A percentile compares a stretch with the other conserved stretches of the same genome.
Conservation (phyloP, 2,113 vertebrate species). For the Procapra przewalskii region DNA sequence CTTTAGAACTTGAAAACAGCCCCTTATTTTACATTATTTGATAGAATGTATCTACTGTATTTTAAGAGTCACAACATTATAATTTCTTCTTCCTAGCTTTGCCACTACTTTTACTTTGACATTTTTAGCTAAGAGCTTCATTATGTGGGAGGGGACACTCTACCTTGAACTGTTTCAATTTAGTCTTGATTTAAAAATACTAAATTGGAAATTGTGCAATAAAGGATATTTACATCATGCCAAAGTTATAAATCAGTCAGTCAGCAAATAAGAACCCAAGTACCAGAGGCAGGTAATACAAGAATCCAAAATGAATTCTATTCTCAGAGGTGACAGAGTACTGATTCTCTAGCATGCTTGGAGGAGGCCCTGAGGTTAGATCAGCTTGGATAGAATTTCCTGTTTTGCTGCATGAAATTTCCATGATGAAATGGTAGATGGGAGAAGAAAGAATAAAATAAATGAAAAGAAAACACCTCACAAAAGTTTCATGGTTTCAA, state of each 20-base stretch:
- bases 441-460: neutral
- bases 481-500: neutral
- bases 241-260: slow-evolving; percentile 71
- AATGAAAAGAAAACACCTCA: neutral
- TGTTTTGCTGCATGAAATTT: slow-evolving; percentile 65
- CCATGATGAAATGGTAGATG: slow-evolving; percentile 57
- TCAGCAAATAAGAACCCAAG: slow-evolving; percentile 74
- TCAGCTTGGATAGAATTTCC: slow-evolving; percentile 63
- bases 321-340: slow-evolving; percentile 73
- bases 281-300: slow-evolving; percentile 69
- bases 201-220: slow-evolving; percentile 76
- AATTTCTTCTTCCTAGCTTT: slow-evolving; percentile 7
- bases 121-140: slow-evolving; percentile 57
- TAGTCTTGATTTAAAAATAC: slow-evolving; percentile 75
- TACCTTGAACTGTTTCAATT: slow-evolving; percentile 73
- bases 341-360: slow-evolving; percentile 63
- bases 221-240: slow-evolving; percentile 73
- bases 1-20: slow-evolving; percentile 57
- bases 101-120: slow-evolving; percentile 47
- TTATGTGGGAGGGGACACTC: neutral
- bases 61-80: slow-evolving; percentile 56
- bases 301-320: slow-evolving; percentile 79
- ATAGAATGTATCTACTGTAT: neutral
- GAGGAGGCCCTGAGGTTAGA: slow-evolving; percentile 71
- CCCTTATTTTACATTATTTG: too few species aligned